Evolutionary conservation across 2,797 vertebrate species (phyloP).

Genomic region (Oreortyx pictus): DNA sequence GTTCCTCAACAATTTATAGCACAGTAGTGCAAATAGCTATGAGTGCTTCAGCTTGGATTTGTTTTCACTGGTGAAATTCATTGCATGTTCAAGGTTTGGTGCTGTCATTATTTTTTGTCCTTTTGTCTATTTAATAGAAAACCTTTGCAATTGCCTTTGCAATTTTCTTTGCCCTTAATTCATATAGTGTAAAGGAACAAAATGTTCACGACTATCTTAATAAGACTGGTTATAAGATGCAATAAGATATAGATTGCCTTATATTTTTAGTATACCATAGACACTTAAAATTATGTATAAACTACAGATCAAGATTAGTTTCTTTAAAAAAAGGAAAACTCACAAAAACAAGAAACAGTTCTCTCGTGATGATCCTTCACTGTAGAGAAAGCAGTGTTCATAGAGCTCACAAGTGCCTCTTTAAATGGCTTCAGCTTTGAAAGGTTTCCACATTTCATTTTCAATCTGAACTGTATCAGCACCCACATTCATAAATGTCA

Average conservation of each 20-base stretch:
- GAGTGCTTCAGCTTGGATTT: neutral
- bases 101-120: neutral
- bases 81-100: neutral
- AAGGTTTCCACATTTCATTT: conserved; percentile 18
- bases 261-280: neutral
- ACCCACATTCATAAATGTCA: conserved; percentile 31
- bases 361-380: neutral
- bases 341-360: neutral
- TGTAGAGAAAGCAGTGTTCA: neutral
- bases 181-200: neutral
- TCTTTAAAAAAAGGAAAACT: neutral
- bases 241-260: neutral
- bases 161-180: conserved; percentile 19
- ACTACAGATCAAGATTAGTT: neutral
- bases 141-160: neutral
- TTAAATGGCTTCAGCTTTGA: conserved; percentile 5
- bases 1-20: neutral
- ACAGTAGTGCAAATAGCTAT: neutral
- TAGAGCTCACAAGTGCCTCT: neutral
- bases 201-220: neutral
- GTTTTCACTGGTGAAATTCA: neutral
- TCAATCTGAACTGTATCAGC: neutral
- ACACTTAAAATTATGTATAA: neutral
- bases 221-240: neutral
- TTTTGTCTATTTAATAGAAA: conserved; percentile 13